Evolutionary conservation across 1,140 invertebrate genomes (phyloP).

Genomic region (Drosophila tani): DNA sequence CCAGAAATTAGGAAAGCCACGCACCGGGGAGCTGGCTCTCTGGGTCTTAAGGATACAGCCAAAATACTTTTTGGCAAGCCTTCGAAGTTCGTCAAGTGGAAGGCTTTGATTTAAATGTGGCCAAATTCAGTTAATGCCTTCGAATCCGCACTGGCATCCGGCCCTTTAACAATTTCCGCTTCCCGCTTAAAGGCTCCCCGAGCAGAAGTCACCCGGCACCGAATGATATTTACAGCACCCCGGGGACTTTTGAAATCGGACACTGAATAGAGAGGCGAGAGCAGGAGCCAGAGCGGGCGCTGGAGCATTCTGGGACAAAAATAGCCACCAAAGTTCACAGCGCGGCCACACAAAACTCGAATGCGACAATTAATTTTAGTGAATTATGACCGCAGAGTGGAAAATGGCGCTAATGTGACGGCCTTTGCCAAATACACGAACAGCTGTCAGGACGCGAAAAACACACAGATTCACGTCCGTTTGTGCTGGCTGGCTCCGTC

Average conservation of each 20-base stretch:
- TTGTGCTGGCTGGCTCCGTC: neutral
- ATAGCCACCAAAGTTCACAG: constrained; percentile 29
- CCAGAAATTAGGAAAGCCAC: constrained; percentile 20
- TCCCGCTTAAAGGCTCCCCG: neutral
- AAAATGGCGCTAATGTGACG: constrained; percentile 77
- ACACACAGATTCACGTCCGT: constrained; percentile 7
- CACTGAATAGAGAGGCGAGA: neutral
- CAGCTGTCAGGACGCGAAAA: constrained; percentile 63
- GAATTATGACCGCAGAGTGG: constrained; percentile 76
- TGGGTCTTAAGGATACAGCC: neutral
- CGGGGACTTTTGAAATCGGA: constrained; percentile 31
- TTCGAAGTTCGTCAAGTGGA: constrained; percentile 22
- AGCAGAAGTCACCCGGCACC: constrained; percentile 18
- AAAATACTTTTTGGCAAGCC: constrained; percentile 30
- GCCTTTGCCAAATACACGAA: constrained; percentile 63
- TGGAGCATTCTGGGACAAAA: neutral
- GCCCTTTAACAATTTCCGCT: constrained; percentile 31
- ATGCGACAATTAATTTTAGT: constrained; percentile 80
- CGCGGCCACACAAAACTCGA: constrained; percentile 48
- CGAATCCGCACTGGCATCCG: constrained; percentile 1
- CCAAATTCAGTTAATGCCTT: constrained; percentile 24
- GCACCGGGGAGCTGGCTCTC: neutral
- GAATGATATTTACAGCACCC: constrained; percentile 41
- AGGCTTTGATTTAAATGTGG: constrained; percentile 37
- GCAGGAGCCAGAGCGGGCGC: neutral